These are phyloP conservation scores for Chiloscyllium punctatum DNA, from an alignment of 2,797 vertebrate species.

Conservation along the genomic window DNA sequence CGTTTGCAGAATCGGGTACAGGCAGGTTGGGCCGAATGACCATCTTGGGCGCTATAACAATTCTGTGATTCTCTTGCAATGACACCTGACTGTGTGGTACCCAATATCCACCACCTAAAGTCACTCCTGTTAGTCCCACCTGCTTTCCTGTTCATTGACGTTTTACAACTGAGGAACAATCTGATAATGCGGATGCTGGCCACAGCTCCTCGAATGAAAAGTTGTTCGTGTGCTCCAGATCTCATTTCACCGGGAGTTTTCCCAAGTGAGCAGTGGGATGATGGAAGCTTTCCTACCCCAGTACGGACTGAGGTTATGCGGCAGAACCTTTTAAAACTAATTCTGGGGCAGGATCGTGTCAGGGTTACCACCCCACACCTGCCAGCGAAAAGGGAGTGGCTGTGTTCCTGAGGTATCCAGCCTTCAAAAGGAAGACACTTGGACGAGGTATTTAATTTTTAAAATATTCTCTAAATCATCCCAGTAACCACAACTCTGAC, in stretches of 20 bases:
- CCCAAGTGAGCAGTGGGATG: background rate
- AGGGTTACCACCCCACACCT: too few relatives aligned
- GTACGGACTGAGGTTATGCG: background rate
- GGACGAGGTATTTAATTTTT: background rate
- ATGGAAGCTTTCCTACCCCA: background rate
- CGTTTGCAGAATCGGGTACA: too few relatives aligned
- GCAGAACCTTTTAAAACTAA: too few relatives aligned
- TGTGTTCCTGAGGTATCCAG: too few relatives aligned
- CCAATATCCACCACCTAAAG: background rate
- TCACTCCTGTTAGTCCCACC: background rate
- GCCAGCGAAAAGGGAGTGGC: too few relatives aligned
- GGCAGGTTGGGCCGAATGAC: too few relatives aligned
- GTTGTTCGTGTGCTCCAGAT: background rate
- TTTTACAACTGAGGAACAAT: background rate
- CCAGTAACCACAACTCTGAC: background rate
- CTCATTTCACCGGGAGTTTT: background rate
- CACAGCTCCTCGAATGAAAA: background rate
- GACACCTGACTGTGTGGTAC: background rate
- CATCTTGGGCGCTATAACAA: too few relatives aligned
- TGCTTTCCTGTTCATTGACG: background rate
- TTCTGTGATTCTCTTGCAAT: background rate
- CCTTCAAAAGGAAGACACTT: too few relatives aligned
- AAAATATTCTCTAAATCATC: background rate
- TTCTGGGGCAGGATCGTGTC: too few relatives aligned
- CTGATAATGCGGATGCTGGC: background rate